A percentile compares a stretch with the other conserved stretches of the same genome.
phyloP scores from a whole-genome alignment of 2,888 invertebrate species.

The Temnothorax ravouxi region DNA sequence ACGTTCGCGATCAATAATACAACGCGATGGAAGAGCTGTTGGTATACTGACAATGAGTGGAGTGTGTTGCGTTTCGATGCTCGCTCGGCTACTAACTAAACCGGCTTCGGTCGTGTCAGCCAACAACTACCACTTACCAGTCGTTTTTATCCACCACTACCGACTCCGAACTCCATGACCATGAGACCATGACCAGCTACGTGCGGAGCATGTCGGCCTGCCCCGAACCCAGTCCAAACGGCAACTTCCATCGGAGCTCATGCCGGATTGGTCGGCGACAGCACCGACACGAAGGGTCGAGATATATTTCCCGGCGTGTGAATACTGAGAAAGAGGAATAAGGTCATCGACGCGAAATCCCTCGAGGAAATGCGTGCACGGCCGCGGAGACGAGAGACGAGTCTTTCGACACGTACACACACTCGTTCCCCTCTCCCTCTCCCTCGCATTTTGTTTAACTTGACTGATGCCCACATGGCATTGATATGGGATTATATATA shows the following conservation, averaged over 20 bases:
- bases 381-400: slow-evolving; percentile 33
- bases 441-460: not conserved
- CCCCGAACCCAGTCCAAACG: slow-evolving; percentile 18
- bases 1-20: slow-evolving; percentile 33
- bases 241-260: slow-evolving; percentile 45
- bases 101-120: not conserved
- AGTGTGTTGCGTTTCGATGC: not conserved
- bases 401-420: slow-evolving; percentile 42
- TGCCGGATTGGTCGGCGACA: slow-evolving; percentile 49
- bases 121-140: slow-evolving; percentile 27
- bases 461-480: slow-evolving; percentile 3
- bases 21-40: not conserved
- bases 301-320: slow-evolving; percentile 42
- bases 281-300: not conserved
- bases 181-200: slow-evolving; percentile 44
- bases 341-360: slow-evolving; percentile 29
- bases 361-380: slow-evolving; percentile 19
- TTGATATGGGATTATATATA: slow-evolving; percentile 4
- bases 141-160: slow-evolving; percentile 2
- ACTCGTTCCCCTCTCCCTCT: not conserved
- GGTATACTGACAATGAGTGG: not conserved
- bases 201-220: not conserved
- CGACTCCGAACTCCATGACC: slow-evolving; percentile 13
- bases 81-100: slow-evolving; percentile 26
- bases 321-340: not conserved